phyloP scores from a whole-genome alignment of 2,113 vertebrate species.

The Nyctereutes procyonoides region DNA sequence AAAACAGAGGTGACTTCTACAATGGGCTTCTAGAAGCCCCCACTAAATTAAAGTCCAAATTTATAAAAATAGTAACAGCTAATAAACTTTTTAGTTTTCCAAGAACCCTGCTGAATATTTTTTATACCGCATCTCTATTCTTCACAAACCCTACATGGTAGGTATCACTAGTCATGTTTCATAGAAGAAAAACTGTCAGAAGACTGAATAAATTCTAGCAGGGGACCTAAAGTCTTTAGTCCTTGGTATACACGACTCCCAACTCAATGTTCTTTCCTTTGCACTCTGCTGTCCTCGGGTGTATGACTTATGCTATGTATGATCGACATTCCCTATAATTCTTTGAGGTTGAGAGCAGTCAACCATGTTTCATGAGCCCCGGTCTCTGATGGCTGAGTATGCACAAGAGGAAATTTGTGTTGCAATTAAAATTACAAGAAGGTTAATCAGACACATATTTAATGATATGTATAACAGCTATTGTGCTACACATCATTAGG shows the following conservation, averaged over 20 bases:
- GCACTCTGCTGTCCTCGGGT: neutral
- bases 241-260: neutral
- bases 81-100: neutral
- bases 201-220: neutral
- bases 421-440: slow-evolving; percentile 78
- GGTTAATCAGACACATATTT: slow-evolving; percentile 79
- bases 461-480: slow-evolving; percentile 77
- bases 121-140: neutral
- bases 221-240: neutral
- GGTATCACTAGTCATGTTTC: neutral
- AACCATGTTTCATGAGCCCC: slow-evolving; percentile 28
- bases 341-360: slow-evolving; percentile 59
- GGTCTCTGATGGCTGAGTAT: slow-evolving; percentile 54
- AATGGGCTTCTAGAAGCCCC: neutral
- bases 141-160: neutral
- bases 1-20: neutral
- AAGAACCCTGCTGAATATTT: neutral
- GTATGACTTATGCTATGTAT: slow-evolving; percentile 24
- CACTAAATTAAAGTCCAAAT: neutral
- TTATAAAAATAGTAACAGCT: slow-evolving; percentile 8
- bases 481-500: slow-evolving; percentile 78
- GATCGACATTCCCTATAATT: slow-evolving; percentile 47
- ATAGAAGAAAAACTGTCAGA: neutral
- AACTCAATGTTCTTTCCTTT: neutral
- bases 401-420: slow-evolving; percentile 65